These are phyloP conservation scores for Ia io DNA, from an alignment of 2,113 vertebrate species.

Conservation along the genomic window DNA sequence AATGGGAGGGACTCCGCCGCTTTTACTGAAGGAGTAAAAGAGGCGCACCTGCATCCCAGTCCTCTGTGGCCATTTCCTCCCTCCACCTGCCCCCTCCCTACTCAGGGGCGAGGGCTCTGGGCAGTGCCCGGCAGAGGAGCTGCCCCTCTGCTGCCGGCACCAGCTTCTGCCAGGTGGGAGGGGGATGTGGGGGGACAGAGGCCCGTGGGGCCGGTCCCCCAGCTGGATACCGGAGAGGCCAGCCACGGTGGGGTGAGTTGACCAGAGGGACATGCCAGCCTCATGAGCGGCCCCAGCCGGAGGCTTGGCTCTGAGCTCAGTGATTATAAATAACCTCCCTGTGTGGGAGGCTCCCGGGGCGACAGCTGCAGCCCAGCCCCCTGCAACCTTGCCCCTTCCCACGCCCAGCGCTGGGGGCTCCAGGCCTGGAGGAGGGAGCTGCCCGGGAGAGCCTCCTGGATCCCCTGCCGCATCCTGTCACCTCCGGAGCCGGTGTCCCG, in stretches of 20 bases:
- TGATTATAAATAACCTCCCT: slow-evolving; percentile 66
- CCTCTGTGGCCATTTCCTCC: background rate
- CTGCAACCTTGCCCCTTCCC: background rate
- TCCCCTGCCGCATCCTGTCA: background rate
- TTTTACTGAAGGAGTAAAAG: background rate
- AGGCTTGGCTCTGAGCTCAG: slow-evolving; percentile 39
- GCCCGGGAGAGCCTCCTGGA: background rate
- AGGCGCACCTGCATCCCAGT: accelerated
- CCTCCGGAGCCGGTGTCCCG: background rate
- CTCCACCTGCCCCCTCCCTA: background rate
- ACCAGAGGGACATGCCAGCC: background rate
- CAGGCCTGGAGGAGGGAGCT: background rate
- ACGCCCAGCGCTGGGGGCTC: background rate
- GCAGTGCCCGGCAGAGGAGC: background rate
- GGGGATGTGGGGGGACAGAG: background rate
- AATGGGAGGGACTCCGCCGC: background rate
- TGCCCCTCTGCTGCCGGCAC: background rate
- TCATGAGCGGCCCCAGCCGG: background rate
- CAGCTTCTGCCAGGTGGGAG: background rate
- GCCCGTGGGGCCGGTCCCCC: background rate
- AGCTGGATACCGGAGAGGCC: background rate
- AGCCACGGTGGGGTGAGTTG: background rate
- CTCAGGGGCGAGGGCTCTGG: background rate
- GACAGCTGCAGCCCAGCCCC: slow-evolving; percentile 26
- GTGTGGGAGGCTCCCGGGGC: background rate